These are phyloP conservation scores for Drosophila neonasuta DNA, from an alignment of 2,888 invertebrate species.

Conservation along the genomic window DNA sequence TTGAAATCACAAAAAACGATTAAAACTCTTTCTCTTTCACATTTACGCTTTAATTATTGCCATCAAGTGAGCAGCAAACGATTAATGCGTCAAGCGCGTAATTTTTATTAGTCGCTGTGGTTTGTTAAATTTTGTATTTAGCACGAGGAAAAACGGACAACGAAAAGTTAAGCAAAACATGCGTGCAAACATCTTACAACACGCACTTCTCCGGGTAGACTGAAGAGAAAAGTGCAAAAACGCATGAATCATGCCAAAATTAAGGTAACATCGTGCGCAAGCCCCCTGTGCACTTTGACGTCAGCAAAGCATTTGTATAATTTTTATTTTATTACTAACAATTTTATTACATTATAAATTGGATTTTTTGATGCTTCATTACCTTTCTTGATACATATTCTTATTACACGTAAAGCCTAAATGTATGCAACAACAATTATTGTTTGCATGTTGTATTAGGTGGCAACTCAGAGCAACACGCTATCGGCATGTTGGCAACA, in stretches of 20 bases:
- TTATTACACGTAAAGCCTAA: not conserved
- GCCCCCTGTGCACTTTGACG: conserved; percentile 28
- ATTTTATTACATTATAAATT: not conserved
- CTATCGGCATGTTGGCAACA: not conserved
- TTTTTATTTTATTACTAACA: not conserved
- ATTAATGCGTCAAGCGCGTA: not conserved
- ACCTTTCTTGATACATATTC: not conserved
- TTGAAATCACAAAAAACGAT: conserved; percentile 17
- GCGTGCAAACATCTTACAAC: conserved; percentile 48
- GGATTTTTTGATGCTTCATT: not conserved
- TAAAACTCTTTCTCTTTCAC: conserved; percentile 33
- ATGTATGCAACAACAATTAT: conserved; percentile 3
- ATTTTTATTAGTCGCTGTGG: conserved; percentile 20
- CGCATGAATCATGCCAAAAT: conserved; percentile 1
- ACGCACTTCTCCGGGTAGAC: conserved; percentile 51
- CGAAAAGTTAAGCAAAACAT: conserved; percentile 11
- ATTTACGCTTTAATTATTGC: conserved; percentile 42
- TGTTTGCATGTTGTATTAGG: not conserved
- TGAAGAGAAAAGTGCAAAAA: conserved; percentile 35
- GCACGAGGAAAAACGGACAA: conserved; percentile 43
- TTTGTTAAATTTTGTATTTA: conserved; percentile 35
- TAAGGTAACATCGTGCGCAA: conserved; percentile 45
- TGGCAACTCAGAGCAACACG: conserved; percentile 27
- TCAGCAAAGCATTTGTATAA: not conserved
- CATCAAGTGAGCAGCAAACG: conserved; percentile 28